A percentile compares a stretch with the other conserved stretches of the same genome.
These are phyloP conservation scores for Ametastegia equiseti DNA, from an alignment of 2,888 invertebrate species.

Conservation along the genomic window DNA sequence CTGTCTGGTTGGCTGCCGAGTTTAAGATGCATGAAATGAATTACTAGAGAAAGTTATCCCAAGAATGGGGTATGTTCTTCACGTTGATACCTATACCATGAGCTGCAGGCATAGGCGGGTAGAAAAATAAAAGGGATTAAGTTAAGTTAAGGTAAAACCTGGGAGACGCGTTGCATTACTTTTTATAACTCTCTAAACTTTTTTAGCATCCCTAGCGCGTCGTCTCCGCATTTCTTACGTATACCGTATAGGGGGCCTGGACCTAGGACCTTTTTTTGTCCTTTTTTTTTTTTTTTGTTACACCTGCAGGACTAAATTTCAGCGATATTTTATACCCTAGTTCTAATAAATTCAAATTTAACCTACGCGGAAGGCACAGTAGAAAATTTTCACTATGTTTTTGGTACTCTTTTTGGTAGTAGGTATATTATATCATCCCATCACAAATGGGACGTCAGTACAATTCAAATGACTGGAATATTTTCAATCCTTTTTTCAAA, in stretches of 20 bases:
- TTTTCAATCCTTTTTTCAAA: too few species aligned
- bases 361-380: background rate
- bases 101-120: background rate
- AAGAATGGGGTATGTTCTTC: background rate
- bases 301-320: background rate
- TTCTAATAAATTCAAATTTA: background rate
- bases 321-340: background rate
- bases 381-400: too few species aligned
- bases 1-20: background rate
- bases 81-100: background rate
- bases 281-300: background rate
- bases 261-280: background rate
- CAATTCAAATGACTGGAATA: too few species aligned
- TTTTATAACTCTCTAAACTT: constrained; percentile 28
- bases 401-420: too few species aligned
- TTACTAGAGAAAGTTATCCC: background rate
- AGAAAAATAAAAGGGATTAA: constrained; percentile 1
- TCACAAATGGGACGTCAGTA: too few species aligned
- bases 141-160: background rate
- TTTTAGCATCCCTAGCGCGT: background rate
- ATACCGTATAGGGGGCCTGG: too few species aligned
- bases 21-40: background rate
- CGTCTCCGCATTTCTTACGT: background rate
- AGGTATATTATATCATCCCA: too few species aligned
- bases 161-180: constrained; percentile 8